These are phyloP conservation scores for Gnathonemus echidnorhynchus DNA, from an alignment of 2,113 vertebrate genomes.

Conservation along the genomic window DNA sequence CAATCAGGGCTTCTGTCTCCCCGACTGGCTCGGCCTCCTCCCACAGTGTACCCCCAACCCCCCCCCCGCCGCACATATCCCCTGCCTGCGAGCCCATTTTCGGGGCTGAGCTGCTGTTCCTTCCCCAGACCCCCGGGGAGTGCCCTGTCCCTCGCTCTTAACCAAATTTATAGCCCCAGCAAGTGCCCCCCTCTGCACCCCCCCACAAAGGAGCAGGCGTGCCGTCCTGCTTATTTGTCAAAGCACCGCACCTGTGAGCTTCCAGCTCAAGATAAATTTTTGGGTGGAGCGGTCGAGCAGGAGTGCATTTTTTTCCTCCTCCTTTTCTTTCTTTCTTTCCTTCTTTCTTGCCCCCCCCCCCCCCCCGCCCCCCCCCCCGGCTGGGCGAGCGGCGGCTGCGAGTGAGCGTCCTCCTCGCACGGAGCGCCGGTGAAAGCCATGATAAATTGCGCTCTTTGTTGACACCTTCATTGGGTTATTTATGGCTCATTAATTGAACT, in stretches of 20 bases:
- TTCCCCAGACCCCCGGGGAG: slow-evolving; percentile 61
- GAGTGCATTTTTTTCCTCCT: slow-evolving; percentile 58
- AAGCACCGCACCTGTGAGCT: slow-evolving; percentile 64
- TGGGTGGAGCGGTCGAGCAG: slow-evolving; percentile 46
- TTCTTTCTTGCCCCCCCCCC: slow-evolving; percentile 20
- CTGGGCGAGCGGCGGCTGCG: slow-evolving; percentile 52
- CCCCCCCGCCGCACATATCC: too few relatives aligned
- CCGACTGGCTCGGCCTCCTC: neutral
- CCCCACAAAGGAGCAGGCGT: slow-evolving; percentile 53
- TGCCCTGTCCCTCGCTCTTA: slow-evolving; percentile 53
- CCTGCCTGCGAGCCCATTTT: slow-evolving; percentile 8
- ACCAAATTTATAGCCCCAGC: slow-evolving; percentile 63
- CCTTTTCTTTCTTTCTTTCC: slow-evolving; percentile 41
- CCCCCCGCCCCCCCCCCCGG: neutral
- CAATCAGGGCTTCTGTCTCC: neutral
- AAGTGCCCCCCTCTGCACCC: slow-evolving; percentile 49
- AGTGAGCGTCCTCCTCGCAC: slow-evolving; percentile 68
- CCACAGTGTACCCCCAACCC: neutral
- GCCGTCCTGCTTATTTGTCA: slow-evolving; percentile 69
- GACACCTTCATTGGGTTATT: slow-evolving; percentile 99
- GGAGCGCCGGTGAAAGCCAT: slow-evolving; percentile 76
- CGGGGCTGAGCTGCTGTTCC: slow-evolving; percentile 48
- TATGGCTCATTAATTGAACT: slow-evolving; percentile 99
- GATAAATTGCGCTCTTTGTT: slow-evolving; percentile 94
- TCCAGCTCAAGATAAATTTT: slow-evolving; percentile 68